These are phyloP conservation scores for Cyanocitta stelleri DNA, from an alignment of 2,113 vertebrate species.

Conservation along the genomic window DNA sequence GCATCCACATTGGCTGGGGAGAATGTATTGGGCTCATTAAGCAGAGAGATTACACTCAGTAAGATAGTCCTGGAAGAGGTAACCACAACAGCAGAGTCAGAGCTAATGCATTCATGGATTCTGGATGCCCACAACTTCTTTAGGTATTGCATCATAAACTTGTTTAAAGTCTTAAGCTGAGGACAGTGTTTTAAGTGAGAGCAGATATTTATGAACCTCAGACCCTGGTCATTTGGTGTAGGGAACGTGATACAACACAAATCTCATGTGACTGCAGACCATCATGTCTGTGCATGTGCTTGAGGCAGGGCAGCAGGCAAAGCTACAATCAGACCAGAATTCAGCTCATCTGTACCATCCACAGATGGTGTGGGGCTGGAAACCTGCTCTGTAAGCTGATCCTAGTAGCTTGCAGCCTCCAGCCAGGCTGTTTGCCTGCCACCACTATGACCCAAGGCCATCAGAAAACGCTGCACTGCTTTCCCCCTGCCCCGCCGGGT, in stretches of 20 bases:
- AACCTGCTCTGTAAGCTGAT: neutral
- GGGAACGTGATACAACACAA: neutral
- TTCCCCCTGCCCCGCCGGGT: neutral
- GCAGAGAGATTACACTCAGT: conserved; percentile 80
- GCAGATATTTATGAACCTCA: neutral
- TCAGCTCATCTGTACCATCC: neutral
- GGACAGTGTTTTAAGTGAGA: neutral
- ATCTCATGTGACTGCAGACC: neutral
- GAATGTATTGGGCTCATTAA: conserved; percentile 99
- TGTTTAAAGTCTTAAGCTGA: neutral
- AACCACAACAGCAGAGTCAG: conserved; percentile 13
- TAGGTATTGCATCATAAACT: neutral
- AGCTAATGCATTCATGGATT: fast-evolving
- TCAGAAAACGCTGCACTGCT: too few species aligned
- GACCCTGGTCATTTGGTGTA: fast-evolving
- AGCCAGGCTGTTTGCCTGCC: neutral
- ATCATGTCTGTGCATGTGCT: fast-evolving
- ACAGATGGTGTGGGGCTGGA: neutral
- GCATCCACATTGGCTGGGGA: conserved; percentile 96
- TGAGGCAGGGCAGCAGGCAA: neutral
- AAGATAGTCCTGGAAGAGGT: conserved; percentile 84
- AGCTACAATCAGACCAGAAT: neutral
- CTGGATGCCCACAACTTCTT: neutral
- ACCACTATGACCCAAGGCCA: fast-evolving
- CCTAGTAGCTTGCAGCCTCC: neutral